Evolutionary conservation across 2,797 vertebrate genomes (phyloP).

Genomic region (Micrastur ruficollis): DNA sequence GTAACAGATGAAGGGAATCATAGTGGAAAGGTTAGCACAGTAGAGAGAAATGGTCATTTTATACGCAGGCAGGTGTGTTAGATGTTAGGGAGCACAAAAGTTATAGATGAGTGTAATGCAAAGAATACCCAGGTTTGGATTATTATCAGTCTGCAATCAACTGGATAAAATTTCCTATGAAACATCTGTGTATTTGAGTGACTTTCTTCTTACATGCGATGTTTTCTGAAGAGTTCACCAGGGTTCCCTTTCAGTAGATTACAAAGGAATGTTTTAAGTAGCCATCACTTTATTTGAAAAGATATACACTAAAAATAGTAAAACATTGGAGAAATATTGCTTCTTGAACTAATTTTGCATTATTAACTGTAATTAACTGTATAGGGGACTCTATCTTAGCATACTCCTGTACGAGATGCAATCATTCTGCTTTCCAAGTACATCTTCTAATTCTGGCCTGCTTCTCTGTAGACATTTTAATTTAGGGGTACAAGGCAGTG

Average conservation of each 20-base stretch:
- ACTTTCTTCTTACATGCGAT: not conserved
- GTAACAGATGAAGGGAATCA: not conserved
- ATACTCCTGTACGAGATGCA: not conserved
- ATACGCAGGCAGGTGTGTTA: not conserved
- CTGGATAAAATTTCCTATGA: not conserved
- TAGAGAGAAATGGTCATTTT: not conserved
- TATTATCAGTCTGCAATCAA: not conserved
- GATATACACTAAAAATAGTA: not conserved
- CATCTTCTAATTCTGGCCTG: not conserved
- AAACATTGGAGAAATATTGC: not conserved
- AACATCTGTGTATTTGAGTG: not conserved
- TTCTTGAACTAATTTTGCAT: not conserved
- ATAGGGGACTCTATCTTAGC: not conserved
- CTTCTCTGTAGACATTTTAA: not conserved
- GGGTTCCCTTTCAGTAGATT: not conserved
- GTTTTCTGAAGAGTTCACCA: not conserved
- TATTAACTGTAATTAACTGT: not conserved
- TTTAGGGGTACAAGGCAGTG: not conserved
- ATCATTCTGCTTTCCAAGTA: not conserved
- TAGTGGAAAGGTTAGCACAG: not conserved
- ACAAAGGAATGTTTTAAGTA: not conserved
- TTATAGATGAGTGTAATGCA: not conserved
- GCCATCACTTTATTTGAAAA: not conserved
- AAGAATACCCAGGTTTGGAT: not conserved
- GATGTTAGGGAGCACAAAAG: not conserved